Conservation (phyloP, 2,113 vertebrate genomes). For the Xenopus laevis region DNA sequence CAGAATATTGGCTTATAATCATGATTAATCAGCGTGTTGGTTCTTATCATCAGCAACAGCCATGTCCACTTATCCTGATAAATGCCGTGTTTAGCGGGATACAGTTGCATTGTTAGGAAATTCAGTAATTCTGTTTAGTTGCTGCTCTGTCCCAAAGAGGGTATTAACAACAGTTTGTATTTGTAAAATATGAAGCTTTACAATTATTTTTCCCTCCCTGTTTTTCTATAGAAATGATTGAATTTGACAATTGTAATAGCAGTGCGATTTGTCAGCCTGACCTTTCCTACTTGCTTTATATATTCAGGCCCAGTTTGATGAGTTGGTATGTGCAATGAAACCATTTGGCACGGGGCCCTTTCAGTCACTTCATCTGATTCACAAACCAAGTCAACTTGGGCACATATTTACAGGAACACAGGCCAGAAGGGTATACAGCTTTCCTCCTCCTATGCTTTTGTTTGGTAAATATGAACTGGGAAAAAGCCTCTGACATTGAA, state of each 20-base stretch:
- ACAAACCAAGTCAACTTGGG: neutral
- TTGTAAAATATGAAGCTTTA: neutral
- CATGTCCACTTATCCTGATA: constrained; percentile 21
- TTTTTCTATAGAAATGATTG: neutral
- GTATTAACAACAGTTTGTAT: neutral
- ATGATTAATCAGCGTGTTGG: constrained; percentile 20
- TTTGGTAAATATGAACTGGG: no score
- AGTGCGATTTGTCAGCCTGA: neutral
- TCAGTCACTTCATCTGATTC: neutral
- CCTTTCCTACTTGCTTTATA: constrained; percentile 1
- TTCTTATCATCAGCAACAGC: constrained; percentile 21
- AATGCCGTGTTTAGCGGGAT: constrained; percentile 3
- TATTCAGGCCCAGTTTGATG: neutral
- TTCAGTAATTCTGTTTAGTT: constrained; percentile 17
- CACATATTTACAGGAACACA: no score
- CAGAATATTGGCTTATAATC: no score
- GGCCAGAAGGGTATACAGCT: no score
- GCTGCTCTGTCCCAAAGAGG: neutral
- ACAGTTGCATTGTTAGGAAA: constrained; percentile 17
- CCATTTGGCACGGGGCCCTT: neutral
- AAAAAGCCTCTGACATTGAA: no score
- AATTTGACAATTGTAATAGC: neutral
- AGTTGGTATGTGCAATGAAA: neutral
- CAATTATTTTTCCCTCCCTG: neutral
- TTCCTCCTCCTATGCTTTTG: no score